Base-by-base conservation (phyloP, 2,113 vertebrate species). In the Nyctereutes procyonoides region DNA sequence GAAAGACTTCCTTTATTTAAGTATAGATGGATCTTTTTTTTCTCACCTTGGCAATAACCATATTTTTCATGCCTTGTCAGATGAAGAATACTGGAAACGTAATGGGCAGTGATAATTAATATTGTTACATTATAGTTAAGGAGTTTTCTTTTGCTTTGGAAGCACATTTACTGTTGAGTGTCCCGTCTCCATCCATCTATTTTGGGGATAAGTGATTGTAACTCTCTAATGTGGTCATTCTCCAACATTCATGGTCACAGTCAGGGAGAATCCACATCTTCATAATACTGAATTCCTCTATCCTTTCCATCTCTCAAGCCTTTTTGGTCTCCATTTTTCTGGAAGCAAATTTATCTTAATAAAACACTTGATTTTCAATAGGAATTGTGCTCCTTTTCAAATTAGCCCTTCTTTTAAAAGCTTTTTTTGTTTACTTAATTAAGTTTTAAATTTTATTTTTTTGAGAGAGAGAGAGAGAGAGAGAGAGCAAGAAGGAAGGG, bases 1-100 rank as follows among this genome's bases (percentile, higher is more conserved):
- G 83, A 92, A 88, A 79, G 14, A 60, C n/a, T 90, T 74, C 20
- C 63, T 88, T 93, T 83, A 35, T 55, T 91, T 60, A 74, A 67
- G 65, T 14, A 87, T 32, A 73, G 48, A n/a, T 51, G n/a, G 53
- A 7, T 65, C 9, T 51, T 88, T 9, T 9, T 62, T 82, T 79
- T 35, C 53, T 55, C n/a, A 53, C 26, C 17, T 12, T 88, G 17
- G 76, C 5, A 51, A 58, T 65, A 87, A 63, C 20, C 17, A 3
- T 63, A 48, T 53, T 83, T 84, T 88, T 87, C 48, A 65, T 38
- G 76, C 19, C 19, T 92, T 35, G 30, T 56, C 60, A 88, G 35
- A 79, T 58, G 69, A 88, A 83, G 22, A 79, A 56, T 74, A 43
- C 30, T 48, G 32, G 80, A 89, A 58, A 38, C 14, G 17, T 58